phyloP scores from a whole-genome alignment of 2,113 vertebrate species.

The Pampusana beccarii region DNA sequence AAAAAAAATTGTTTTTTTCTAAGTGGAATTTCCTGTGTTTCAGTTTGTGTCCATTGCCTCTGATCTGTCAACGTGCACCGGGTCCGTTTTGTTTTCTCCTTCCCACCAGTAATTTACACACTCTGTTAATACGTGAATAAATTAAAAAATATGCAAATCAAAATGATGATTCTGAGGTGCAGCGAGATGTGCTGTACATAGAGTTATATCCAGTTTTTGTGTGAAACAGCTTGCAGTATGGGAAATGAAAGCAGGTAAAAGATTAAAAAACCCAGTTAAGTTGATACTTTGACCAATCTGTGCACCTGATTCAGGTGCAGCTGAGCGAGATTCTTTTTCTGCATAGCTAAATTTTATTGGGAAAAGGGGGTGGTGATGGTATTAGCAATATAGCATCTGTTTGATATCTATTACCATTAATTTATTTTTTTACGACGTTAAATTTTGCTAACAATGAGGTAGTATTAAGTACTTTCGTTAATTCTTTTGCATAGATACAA shows the following conservation, averaged over 20 bases:
- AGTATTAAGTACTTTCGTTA: slow-evolving; percentile 1
- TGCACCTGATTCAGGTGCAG: neutral
- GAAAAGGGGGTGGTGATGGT: neutral
- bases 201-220: neutral
- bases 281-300: neutral
- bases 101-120: neutral
- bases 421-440: neutral
- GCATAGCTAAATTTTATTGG: neutral
- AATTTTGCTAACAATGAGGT: slow-evolving; percentile 13
- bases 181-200: neutral
- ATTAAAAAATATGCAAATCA: neutral
- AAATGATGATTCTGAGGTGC: neutral
- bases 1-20: neutral
- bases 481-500: slow-evolving; percentile 24
- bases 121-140: neutral
- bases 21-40: neutral
- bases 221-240: neutral
- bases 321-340: neutral
- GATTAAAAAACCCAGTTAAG: neutral
- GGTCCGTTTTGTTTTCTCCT: neutral
- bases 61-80: neutral
- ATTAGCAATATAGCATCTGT: neutral
- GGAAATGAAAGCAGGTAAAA: neutral
- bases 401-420: neutral
- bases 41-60: neutral